Conservation (phyloP, 2,797 vertebrate genomes). For the Thripadectes ignobilis region DNA sequence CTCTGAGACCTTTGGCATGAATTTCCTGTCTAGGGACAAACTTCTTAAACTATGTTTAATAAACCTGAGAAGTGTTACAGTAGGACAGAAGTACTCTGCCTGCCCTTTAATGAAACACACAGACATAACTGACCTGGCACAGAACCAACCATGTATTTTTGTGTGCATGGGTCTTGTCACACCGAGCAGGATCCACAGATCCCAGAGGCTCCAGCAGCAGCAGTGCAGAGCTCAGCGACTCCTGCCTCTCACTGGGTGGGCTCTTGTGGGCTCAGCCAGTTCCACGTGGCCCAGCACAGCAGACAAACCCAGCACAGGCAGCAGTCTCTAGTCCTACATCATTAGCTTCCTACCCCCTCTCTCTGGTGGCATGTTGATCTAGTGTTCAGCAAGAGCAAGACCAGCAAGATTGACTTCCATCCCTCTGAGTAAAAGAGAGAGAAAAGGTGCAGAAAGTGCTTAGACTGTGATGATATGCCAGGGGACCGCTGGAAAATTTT, state of each 20-base stretch:
- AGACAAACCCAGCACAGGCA: background rate
- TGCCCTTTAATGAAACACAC: background rate
- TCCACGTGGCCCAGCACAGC: background rate
- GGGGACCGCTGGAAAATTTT: background rate
- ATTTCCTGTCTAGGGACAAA: background rate
- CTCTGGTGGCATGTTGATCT: background rate
- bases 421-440: background rate
- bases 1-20: background rate
- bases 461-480: background rate
- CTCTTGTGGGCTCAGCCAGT: background rate
- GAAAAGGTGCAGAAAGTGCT: background rate
- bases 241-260: background rate
- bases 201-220: background rate
- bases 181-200: background rate
- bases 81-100: background rate
- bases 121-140: background rate
- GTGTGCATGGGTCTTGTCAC: background rate
- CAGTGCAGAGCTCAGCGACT: background rate
- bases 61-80: background rate
- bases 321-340: background rate
- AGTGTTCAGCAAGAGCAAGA: background rate
- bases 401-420: background rate
- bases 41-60: slow-evolving; percentile 31
- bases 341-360: background rate
- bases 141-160: fast-evolving